phyloP scores from a whole-genome alignment of 2,113 vertebrate species.

The Paradisaea rubra region DNA sequence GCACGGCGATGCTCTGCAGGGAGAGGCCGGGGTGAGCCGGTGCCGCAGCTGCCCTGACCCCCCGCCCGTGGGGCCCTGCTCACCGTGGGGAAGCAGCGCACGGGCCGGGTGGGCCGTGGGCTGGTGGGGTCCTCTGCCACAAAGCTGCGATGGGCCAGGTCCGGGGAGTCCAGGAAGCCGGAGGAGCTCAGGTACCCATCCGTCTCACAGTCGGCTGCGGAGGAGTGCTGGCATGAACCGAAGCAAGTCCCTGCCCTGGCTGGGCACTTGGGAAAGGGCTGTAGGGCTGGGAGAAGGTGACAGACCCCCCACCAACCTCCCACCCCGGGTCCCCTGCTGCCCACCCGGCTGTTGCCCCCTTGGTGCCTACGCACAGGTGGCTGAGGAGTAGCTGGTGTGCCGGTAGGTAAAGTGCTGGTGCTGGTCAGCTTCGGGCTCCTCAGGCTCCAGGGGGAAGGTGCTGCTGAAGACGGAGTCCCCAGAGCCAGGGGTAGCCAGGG shows the following conservation, averaged over 20 bases:
- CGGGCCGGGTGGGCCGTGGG: conserved; percentile 56
- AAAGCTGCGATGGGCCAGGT: conserved; percentile 7
- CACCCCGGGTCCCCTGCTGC: fast-evolving
- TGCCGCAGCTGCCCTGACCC: fast-evolving
- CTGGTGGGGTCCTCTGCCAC: conserved; percentile 18
- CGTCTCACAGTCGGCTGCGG: conserved; percentile 88
- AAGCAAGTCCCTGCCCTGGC: neutral
- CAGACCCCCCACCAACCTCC: fast-evolving
- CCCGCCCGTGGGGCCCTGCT: neutral
- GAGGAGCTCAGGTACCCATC: conserved; percentile 91
- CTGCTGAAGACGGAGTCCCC: conserved; percentile 69
- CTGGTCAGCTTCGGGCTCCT: conserved; percentile 92
- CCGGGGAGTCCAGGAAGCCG: conserved; percentile 78
- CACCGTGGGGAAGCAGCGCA: conserved; percentile 82
- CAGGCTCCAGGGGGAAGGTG: conserved; percentile 76
- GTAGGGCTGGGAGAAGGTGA: neutral
- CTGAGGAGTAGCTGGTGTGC: conserved; percentile 87
- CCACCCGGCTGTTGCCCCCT: neutral
- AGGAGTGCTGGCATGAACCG: neutral
- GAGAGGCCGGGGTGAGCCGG: neutral
- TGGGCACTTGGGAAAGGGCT: neutral
- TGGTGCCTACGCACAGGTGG: conserved; percentile 77
- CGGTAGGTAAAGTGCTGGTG: conserved; percentile 80
- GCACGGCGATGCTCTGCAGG: conserved; percentile 78
- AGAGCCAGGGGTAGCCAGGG: conserved; percentile 19